Conservation (phyloP, 2,113 vertebrate genomes). For the Willisornis vidua region DNA sequence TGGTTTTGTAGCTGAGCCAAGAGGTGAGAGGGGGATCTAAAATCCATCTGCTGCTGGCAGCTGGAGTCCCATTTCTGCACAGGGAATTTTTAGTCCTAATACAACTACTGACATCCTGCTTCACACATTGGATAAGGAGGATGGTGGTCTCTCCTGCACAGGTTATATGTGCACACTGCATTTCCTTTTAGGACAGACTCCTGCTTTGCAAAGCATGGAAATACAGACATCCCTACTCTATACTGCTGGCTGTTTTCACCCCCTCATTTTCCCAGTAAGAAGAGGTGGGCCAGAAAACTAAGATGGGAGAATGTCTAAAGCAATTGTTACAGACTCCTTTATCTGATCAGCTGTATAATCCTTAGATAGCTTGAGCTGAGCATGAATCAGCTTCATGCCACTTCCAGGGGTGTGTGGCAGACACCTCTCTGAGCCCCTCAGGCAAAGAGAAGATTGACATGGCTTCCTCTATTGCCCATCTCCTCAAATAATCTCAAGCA, state of each 20-base stretch:
- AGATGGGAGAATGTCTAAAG: background rate
- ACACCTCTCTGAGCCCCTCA: background rate
- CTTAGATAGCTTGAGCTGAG: background rate
- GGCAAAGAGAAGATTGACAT: background rate
- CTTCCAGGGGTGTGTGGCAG: background rate
- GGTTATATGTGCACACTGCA: rapidly evolving
- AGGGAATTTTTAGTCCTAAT: background rate
- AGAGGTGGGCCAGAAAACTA: background rate
- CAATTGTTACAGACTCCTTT: background rate
- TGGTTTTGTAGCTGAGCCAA: background rate
- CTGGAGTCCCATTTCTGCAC: background rate
- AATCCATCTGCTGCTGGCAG: background rate
- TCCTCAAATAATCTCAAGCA: background rate
- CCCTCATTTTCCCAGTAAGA: background rate
- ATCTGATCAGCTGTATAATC: background rate
- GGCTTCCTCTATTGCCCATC: background rate
- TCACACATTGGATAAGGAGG: background rate
- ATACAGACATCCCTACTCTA: background rate
- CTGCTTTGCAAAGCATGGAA: background rate
- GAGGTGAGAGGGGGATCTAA: background rate
- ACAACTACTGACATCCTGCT: rapidly evolving
- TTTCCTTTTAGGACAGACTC: background rate
- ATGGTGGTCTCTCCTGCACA: background rate
- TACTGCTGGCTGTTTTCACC: background rate
- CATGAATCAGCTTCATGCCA: background rate